Percentiles rank a stretch among this genome's conserved stretches.
Conservation (phyloP, 2,888 invertebrate genomes). For the Polydrusus pterygomalis region DNA sequence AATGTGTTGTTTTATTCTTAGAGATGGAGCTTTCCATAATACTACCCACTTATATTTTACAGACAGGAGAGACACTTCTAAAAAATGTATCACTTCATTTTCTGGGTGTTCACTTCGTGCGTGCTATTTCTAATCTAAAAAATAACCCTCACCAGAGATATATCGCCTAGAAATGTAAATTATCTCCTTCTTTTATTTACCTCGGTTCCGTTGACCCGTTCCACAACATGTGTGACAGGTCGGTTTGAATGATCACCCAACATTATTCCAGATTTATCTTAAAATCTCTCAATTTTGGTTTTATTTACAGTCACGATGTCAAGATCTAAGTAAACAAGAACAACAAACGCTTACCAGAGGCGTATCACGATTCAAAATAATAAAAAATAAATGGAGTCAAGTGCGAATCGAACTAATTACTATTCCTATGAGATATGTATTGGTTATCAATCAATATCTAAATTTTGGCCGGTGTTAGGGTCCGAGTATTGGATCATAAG, state of each 20-base stretch:
- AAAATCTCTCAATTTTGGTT: constrained; percentile 36
- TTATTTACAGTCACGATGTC: constrained; percentile 39
- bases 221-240: constrained; percentile 35
- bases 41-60: too few relatives aligned
- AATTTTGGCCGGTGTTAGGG: too few relatives aligned
- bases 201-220: constrained; percentile 48
- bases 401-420: too few relatives aligned
- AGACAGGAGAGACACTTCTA: too few relatives aligned
- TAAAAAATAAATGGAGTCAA: too few relatives aligned
- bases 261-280: constrained; percentile 50
- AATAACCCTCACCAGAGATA: background rate
- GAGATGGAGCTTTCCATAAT: too few relatives aligned
- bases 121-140: constrained; percentile 8
- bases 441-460: too few relatives aligned
- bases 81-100: too few relatives aligned
- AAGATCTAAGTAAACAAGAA: background rate
- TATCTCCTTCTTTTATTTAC: constrained; percentile 45
- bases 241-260: constrained; percentile 49
- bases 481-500: too few relatives aligned
- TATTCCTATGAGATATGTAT: too few relatives aligned
- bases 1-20: too few relatives aligned
- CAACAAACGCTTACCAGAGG: constrained; percentile 26
- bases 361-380: background rate
- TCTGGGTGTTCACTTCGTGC: background rate
- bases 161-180: constrained; percentile 28